Conservation (phyloP, 2,888 invertebrate genomes). For the Aporophyla nigra region DNA sequence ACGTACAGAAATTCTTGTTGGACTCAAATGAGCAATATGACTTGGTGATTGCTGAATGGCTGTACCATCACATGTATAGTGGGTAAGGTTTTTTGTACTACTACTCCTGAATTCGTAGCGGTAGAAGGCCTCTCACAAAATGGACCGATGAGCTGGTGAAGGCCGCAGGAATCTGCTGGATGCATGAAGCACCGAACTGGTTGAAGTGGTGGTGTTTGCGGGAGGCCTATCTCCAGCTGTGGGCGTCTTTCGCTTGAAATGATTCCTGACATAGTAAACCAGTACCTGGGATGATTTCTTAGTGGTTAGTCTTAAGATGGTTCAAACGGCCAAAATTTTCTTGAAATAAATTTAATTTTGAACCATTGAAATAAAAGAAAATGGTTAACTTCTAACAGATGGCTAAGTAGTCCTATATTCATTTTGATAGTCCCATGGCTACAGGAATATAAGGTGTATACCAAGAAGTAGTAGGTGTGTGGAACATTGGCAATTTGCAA, state of each 20-base stretch:
- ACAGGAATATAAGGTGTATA: too few relatives aligned
- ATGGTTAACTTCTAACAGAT: background rate
- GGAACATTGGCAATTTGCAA: too few relatives aligned
- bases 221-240: too few relatives aligned
- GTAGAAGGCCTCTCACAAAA: too few relatives aligned
- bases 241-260: too few relatives aligned
- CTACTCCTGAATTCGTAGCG: too few relatives aligned
- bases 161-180: too few relatives aligned
- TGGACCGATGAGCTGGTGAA: too few relatives aligned
- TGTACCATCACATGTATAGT: conserved; percentile 72
- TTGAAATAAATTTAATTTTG: background rate
- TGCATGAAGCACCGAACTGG: too few relatives aligned
- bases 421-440: background rate
- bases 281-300: background rate
- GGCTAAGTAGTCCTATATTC: background rate
- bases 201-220: too few relatives aligned
- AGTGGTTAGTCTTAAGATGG: background rate
- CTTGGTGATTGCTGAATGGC: conserved; percentile 76
- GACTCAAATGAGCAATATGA: conserved; percentile 74
- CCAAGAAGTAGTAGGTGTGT: too few relatives aligned
- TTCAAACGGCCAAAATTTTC: background rate
- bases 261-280: background rate
- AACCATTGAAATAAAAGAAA: background rate
- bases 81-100: conserved; percentile 68
- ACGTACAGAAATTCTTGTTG: conserved; percentile 68